Base-by-base conservation (phyloP, 2,113 vertebrate species). In the Phalacrocorax carbo region DNA sequence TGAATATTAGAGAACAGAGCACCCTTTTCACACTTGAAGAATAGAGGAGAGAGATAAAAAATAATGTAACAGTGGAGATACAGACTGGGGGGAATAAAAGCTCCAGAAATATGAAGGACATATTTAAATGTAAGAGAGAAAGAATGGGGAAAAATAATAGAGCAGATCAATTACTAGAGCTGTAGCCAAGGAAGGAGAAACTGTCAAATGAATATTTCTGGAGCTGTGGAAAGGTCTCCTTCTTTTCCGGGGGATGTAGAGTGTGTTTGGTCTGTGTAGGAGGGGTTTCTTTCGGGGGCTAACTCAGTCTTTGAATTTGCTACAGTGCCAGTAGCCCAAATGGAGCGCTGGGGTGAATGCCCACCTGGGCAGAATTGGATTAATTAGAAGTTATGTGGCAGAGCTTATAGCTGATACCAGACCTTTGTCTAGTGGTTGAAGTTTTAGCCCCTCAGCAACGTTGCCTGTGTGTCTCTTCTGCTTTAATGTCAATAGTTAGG, bases 1-100 rank as follows among this genome's bases (percentile, higher is more conserved):
- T 89, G 88, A 94, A 85, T 96, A 94, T 95, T 77, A 86, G 92
- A 95, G 96, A 69, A 88, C 32, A 78, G 83, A 90, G 57, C 62
- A 89, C 93, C 94, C 91, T 97, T 96, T 96, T 97, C 97, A 97
- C 97, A 97, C 95, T 95, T 94, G 96, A 96, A 97, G 91, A 97
- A 97, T 93, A 96, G 96, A 97, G 89, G n/a, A 94, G 60, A 87
- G 86, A 94, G 95, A 82, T 62, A 65, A 96, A 93, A 96, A 93
- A 91, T 82, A 90, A 94, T 93, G 55, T 93, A 92, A 91, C 66
- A 60, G 85, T 44, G 19, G 76, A 82, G 93, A 91, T 88, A 77
- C 65, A 86, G 88, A 57, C 93, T 94, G 60, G 75, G 51, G 77
- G 7, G 1, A 15, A 38, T 78, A 78, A 78, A 55, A 57, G n/a